A percentile compares a stretch with the other conserved stretches of the same genome.
These are phyloP conservation scores for Lordiphosa mommai DNA, from an alignment of 1,140 invertebrate species.

Conservation along the genomic window DNA sequence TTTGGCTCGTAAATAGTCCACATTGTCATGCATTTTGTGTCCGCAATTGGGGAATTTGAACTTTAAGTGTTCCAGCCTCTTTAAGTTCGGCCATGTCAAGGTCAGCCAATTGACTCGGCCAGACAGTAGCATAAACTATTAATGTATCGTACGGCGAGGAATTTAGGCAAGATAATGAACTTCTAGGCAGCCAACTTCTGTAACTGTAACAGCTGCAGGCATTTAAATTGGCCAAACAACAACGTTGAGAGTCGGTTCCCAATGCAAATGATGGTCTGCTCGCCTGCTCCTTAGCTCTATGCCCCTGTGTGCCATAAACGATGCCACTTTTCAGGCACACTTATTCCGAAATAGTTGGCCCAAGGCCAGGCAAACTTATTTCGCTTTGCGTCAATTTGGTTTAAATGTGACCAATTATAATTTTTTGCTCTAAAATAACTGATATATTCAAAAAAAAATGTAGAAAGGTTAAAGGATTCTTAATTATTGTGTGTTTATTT, in stretches of 20 bases:
- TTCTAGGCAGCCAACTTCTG: constrained; percentile 48
- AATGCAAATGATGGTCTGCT: constrained; percentile 49
- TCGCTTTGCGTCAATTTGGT: constrained; percentile 23
- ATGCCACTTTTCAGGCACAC: constrained; percentile 8
- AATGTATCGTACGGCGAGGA: constrained; percentile 44
- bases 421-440: too few relatives aligned
- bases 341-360: constrained; percentile 35
- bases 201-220: constrained; percentile 68
- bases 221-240: constrained; percentile 48
- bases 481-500: too few relatives aligned
- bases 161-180: constrained; percentile 68
- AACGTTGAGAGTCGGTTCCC: constrained; percentile 25
- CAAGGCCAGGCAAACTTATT: constrained; percentile 48
- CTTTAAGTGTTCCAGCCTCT: constrained; percentile 4
- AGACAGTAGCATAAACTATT: constrained; percentile 39
- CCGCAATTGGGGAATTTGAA: constrained; percentile 23
- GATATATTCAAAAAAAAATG: too few relatives aligned
- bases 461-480: too few relatives aligned
- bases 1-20: constrained; percentile 48
- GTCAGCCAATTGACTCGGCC: constrained; percentile 47
- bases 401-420: too few relatives aligned
- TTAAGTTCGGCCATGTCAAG: constrained; percentile 30
- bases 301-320: constrained; percentile 61
- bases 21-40: constrained; percentile 3
- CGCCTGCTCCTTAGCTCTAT: constrained; percentile 44